Evolutionary conservation across 1,140 invertebrate species (phyloP).

Genomic region (Lanistes nyassanus): DNA sequence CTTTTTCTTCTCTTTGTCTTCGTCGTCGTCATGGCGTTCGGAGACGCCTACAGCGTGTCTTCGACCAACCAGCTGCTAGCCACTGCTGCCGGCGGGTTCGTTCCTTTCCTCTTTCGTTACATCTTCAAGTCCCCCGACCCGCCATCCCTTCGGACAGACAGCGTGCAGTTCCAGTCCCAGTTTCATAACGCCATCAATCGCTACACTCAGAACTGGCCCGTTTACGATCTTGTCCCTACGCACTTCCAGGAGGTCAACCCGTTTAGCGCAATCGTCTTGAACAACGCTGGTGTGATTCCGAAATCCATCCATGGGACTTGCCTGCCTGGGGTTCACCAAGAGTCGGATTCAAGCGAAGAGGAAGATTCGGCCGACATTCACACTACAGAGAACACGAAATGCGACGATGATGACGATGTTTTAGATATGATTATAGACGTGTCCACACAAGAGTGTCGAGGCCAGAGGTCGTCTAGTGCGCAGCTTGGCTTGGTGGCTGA

Average conservation of each 20-base stretch:
- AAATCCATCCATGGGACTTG: background rate
- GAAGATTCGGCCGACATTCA: background rate
- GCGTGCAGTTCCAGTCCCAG: constrained; percentile 46
- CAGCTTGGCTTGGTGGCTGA: too few species aligned
- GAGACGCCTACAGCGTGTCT: constrained; percentile 50
- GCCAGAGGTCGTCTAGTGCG: background rate
- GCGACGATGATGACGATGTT: constrained; percentile 1
- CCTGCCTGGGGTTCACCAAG: background rate
- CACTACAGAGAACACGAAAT: background rate
- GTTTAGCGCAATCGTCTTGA: background rate
- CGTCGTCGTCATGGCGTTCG: constrained; percentile 51
- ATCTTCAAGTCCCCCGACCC: constrained; percentile 36
- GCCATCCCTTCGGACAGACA: constrained; percentile 35
- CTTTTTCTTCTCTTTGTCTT: constrained; percentile 53
- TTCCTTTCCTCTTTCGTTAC: constrained; percentile 51
- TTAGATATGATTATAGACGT: constrained; percentile 32
- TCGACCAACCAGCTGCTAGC: constrained; percentile 52
- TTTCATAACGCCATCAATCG: constrained; percentile 40
- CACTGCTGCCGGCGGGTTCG: constrained; percentile 48
- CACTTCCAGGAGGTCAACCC: constrained; percentile 9
- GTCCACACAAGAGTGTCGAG: constrained; percentile 16
- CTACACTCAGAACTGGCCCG: constrained; percentile 45
- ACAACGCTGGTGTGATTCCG: background rate
- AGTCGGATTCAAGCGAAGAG: background rate
- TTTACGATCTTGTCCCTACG: constrained; percentile 44